Evolutionary conservation across 2,888 invertebrate species (phyloP).

Genomic region (Scaptomyza parva): DNA sequence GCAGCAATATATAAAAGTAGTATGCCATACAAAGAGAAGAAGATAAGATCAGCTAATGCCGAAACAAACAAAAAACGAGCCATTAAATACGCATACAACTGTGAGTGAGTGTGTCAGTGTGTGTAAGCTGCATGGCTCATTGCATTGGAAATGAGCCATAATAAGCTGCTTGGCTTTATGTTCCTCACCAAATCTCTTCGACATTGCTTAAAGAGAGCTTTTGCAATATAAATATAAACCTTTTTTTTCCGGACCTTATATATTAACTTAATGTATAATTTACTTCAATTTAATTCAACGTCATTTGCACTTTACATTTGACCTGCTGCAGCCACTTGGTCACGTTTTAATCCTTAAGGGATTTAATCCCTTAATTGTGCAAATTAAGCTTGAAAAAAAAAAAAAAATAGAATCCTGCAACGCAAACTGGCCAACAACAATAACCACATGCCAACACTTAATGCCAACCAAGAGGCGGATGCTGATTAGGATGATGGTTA

Average conservation of each 20-base stretch:
- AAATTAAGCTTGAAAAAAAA: slow-evolving; percentile 50
- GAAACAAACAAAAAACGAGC: slow-evolving; percentile 33
- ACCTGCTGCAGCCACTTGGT: slow-evolving; percentile 7
- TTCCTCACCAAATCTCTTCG: slow-evolving; percentile 2
- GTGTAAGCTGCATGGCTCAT: slow-evolving; percentile 43
- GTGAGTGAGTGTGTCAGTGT: slow-evolving; percentile 8
- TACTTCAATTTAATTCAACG: background rate
- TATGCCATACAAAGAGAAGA: background rate
- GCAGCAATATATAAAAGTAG: slow-evolving; percentile 12
- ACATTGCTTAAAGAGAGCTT: background rate
- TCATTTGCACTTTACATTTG: background rate
- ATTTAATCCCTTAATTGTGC: slow-evolving; percentile 71
- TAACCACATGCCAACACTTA: slow-evolving; percentile 75
- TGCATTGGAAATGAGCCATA: slow-evolving; percentile 61
- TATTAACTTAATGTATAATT: background rate
- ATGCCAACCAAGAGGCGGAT: slow-evolving; percentile 60
- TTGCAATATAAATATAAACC: background rate
- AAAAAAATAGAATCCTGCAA: slow-evolving; percentile 11
- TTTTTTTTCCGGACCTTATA: background rate
- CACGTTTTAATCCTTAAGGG: slow-evolving; percentile 44
- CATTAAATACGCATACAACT: slow-evolving; percentile 20
- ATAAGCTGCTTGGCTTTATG: slow-evolving; percentile 43
- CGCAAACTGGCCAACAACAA: slow-evolving; percentile 34
- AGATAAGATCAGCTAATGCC: background rate
- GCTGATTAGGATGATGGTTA: slow-evolving; percentile 63